These are phyloP conservation scores for Hermaeophaga mercurialis DNA, from an alignment of 2,888 invertebrate genomes.

Conservation along the genomic window DNA sequence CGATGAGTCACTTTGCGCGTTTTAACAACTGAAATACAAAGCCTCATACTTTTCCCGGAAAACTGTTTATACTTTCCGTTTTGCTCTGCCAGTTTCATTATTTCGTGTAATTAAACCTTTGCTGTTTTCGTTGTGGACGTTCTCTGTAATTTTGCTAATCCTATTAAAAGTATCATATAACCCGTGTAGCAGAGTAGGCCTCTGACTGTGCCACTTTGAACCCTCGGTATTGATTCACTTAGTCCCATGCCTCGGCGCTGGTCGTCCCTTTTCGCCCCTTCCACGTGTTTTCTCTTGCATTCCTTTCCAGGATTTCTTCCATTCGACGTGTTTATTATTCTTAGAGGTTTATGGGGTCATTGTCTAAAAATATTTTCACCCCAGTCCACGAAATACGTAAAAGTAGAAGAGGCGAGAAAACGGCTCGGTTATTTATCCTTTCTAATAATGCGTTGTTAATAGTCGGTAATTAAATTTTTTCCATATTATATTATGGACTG, in stretches of 20 bases:
- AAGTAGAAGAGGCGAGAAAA: too few species aligned
- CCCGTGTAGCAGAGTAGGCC: slow-evolving; percentile 43
- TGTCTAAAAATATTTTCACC: too few species aligned
- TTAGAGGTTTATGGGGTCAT: neutral
- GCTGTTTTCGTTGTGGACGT: neutral
- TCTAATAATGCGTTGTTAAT: too few species aligned
- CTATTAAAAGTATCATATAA: slow-evolving; percentile 58
- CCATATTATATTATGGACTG: too few species aligned
- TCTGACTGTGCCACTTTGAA: neutral
- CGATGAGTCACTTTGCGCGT: too few species aligned
- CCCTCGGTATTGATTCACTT: slow-evolving; percentile 6
- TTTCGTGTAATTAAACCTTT: slow-evolving; percentile 1
- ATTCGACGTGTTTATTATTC: neutral
- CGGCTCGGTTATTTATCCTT: too few species aligned
- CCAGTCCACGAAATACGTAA: too few species aligned
- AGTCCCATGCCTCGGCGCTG: slow-evolving; percentile 2
- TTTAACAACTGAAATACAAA: too few species aligned
- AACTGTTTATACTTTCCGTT: too few species aligned
- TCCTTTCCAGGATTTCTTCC: neutral
- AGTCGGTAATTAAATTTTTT: too few species aligned
- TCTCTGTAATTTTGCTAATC: slow-evolving; percentile 57
- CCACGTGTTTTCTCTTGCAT: neutral
- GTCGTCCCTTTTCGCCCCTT: slow-evolving; percentile 4
- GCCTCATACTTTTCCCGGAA: too few species aligned
- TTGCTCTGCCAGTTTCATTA: neutral